Percentiles rank a stretch among this genome's conserved stretches.
phyloP scores from a whole-genome alignment of 2,888 invertebrate genomes.

The Drosophila neutralis region DNA sequence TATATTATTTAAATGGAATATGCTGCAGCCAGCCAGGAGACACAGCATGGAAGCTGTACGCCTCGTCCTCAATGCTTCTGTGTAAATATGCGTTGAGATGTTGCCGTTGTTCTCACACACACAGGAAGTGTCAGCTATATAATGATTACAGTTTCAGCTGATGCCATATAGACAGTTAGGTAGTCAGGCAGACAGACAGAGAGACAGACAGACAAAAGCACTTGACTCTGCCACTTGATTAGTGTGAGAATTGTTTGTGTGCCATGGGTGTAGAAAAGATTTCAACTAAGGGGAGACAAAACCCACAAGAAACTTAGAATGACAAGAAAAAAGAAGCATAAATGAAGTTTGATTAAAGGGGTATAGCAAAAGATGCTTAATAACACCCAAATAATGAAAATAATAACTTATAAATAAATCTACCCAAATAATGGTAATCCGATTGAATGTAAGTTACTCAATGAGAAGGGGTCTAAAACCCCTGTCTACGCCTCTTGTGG shows the following conservation, averaged over 20 bases:
- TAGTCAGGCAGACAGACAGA: constrained; percentile 13
- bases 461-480: background rate
- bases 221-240: constrained; percentile 58
- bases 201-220: constrained; percentile 35
- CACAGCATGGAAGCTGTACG: constrained; percentile 28
- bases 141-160: constrained; percentile 62
- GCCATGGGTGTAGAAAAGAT: background rate
- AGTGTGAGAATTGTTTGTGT: constrained; percentile 56
- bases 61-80: constrained; percentile 1
- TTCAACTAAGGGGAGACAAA: background rate
- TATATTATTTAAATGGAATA: constrained; percentile 70
- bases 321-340: background rate
- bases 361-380: background rate
- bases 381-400: background rate
- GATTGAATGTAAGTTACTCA: background rate
- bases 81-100: constrained; percentile 10
- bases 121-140: constrained; percentile 58
- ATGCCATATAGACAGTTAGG: constrained; percentile 7
- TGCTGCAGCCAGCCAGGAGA: constrained; percentile 58
- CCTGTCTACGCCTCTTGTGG: background rate
- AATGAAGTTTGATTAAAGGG: background rate
- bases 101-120: constrained; percentile 16
- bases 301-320: background rate
- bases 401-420: background rate
- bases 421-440: background rate